Evolutionary conservation across 2,113 vertebrate genomes (phyloP).

Genomic region (Panthera uncia): DNA sequence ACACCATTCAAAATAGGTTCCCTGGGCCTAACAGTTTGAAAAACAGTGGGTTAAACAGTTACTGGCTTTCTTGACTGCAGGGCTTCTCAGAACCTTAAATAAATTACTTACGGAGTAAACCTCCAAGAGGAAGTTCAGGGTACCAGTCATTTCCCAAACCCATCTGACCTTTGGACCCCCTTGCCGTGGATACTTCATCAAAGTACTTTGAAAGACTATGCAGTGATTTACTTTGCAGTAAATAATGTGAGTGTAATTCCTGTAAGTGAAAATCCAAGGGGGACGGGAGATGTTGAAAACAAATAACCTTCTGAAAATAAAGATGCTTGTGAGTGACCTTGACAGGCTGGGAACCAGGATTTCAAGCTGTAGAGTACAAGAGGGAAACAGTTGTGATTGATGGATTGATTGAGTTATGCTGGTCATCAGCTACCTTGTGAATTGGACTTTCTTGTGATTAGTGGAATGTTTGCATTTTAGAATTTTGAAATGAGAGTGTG

Average conservation of each 20-base stretch:
- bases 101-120: neutral
- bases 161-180: neutral
- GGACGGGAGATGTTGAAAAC: neutral
- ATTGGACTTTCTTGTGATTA: neutral
- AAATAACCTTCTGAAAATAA: neutral
- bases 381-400: neutral
- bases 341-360: neutral
- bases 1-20: neutral
- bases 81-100: neutral
- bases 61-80: neutral
- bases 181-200: neutral
- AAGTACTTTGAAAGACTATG: neutral
- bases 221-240: slow-evolving; percentile 38
- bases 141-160: neutral
- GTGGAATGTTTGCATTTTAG: neutral
- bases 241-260: slow-evolving; percentile 28
- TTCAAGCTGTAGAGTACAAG: neutral
- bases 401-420: too few relatives aligned
- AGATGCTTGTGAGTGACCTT: neutral
- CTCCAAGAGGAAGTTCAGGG: neutral
- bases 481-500: neutral
- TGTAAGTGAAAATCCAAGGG: slow-evolving; percentile 36
- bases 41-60: neutral
- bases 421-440: neutral
- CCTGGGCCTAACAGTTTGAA: neutral